Evolutionary conservation across 92 coral and sea anemone genomes (phyloP).

Genomic region (Muricea muricata): DNA sequence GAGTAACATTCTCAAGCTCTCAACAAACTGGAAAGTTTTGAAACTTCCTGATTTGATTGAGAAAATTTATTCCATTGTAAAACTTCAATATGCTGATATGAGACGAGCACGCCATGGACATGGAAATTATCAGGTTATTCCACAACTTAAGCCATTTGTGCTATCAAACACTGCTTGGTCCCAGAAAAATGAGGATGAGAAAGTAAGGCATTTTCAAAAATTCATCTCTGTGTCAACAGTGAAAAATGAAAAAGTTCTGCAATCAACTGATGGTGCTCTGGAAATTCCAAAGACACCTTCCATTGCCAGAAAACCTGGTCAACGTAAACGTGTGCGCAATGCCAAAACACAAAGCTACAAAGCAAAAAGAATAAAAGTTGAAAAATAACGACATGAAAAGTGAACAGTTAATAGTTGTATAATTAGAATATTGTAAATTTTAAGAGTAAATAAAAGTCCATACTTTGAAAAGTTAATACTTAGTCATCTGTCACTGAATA

Average conservation of each 20-base stretch:
- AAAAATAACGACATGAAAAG: too few species aligned
- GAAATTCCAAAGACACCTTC: neutral
- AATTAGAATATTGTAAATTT: too few species aligned
- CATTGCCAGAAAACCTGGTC: too few species aligned
- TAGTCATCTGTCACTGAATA: too few species aligned
- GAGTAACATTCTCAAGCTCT: neutral
- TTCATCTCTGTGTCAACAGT: neutral
- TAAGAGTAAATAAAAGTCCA: too few species aligned
- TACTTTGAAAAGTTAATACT: too few species aligned
- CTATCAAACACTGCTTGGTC: neutral
- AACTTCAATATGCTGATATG: conserved; percentile 11
- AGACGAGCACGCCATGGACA: conserved; percentile 22
- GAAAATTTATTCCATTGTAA: conserved; percentile 8
- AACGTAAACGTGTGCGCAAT: neutral
- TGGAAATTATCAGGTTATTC: neutral
- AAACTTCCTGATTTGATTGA: conserved; percentile 30
- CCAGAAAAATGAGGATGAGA: neutral
- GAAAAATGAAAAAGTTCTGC: neutral
- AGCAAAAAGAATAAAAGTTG: too few species aligned
- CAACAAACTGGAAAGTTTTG: neutral
- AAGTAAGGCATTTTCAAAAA: neutral
- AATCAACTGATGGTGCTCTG: neutral
- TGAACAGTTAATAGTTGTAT: too few species aligned
- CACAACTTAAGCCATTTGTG: neutral
- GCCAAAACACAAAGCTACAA: too few species aligned